Conservation (phyloP, 2,113 vertebrate genomes). For the Malurus cyaneus region DNA sequence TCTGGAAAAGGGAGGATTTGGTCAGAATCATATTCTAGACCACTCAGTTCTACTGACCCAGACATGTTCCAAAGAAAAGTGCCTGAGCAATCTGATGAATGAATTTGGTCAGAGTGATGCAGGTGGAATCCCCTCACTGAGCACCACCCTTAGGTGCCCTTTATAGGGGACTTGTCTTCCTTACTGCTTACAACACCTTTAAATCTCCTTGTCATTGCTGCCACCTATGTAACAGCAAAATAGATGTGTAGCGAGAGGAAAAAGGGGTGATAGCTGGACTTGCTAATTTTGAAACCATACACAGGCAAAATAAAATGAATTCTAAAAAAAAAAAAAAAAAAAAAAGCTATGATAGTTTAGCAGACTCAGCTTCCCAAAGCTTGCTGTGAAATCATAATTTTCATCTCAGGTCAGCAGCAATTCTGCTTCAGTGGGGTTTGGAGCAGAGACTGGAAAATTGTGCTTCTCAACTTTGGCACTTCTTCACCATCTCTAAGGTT, state of each 20-base stretch:
- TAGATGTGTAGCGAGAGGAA: background rate
- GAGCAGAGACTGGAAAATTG: background rate
- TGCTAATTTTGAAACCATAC: background rate
- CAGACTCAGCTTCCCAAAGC: background rate
- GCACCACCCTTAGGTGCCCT: no score
- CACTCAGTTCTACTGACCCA: background rate
- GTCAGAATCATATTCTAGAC: background rate
- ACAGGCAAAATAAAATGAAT: background rate
- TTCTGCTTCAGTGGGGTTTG: background rate
- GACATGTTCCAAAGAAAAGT: background rate
- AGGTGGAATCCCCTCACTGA: background rate
- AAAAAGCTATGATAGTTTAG: background rate
- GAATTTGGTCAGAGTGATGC: background rate
- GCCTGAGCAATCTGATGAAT: background rate
- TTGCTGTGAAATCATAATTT: background rate
- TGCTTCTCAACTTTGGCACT: background rate
- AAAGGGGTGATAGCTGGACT: background rate
- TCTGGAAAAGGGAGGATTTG: background rate
- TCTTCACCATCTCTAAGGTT: background rate
- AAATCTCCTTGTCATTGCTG: background rate
- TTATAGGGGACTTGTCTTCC: background rate
- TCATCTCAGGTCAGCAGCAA: background rate
- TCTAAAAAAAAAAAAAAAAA: background rate
- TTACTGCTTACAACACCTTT: background rate
- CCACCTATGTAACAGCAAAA: background rate